phyloP scores from a whole-genome alignment of 92 coral and sea anemone species.

The Actinernus sp. region DNA sequence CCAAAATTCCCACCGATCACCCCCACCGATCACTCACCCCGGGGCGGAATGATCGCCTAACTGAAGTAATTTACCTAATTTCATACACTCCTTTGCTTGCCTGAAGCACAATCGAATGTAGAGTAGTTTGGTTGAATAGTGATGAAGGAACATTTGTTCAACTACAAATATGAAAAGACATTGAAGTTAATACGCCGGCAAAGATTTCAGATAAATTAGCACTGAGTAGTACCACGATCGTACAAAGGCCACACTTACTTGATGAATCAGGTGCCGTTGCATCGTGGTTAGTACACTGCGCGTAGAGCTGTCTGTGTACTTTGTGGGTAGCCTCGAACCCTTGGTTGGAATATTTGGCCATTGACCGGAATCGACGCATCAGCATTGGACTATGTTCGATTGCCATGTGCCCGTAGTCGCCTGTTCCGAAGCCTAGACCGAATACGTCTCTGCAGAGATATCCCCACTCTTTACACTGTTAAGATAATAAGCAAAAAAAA shows the following conservation, averaged over 20 bases:
- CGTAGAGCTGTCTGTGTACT: constrained; percentile 51
- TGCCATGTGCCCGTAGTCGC: constrained; percentile 31
- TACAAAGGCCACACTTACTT: neutral
- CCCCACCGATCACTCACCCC: no score
- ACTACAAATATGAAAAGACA: constrained; percentile 3
- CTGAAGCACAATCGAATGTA: constrained; percentile 30
- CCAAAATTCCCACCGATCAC: no score
- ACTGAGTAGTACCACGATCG: neutral
- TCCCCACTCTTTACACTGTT: constrained; percentile 12
- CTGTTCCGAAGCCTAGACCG: constrained; percentile 31
- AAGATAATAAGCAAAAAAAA: no score
- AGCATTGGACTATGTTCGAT: constrained; percentile 38
- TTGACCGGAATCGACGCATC: constrained; percentile 30
- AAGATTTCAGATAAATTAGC: neutral
- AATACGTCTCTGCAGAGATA: neutral
- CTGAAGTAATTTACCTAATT: no score
- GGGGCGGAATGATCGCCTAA: no score
- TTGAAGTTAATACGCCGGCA: no score
- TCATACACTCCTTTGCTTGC: constrained; percentile 23
- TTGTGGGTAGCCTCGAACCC: constrained; percentile 55
- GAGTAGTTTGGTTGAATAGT: constrained; percentile 33
- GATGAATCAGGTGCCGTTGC: constrained; percentile 20
- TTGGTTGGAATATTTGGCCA: constrained; percentile 16
- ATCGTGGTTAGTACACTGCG: constrained; percentile 38
- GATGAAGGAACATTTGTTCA: constrained; percentile 52